Conservation (phyloP, 2,888 invertebrate genomes). For the Plebejus melissa region DNA sequence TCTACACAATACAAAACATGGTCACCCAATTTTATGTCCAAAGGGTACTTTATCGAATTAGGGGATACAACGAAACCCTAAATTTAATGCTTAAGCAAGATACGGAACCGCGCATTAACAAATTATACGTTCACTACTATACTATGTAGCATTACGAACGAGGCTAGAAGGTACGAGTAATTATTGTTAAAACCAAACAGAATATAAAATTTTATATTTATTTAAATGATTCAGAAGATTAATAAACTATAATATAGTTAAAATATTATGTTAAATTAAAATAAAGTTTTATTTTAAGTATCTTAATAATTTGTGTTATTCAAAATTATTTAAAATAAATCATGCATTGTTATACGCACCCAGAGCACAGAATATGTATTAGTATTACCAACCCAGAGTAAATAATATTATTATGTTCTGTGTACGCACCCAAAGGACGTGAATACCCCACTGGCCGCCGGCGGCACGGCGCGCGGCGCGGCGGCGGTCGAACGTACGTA, state of each 20-base stretch:
- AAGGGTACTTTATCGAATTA: conserved; percentile 32
- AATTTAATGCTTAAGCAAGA: conserved; percentile 46
- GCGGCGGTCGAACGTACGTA: background rate
- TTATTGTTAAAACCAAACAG: background rate
- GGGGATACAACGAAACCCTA: conserved; percentile 40
- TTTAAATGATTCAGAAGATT: no score
- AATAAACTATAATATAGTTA: no score
- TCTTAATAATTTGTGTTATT: no score
- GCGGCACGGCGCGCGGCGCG: no score
- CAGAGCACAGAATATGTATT: no score
- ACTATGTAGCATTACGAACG: background rate
- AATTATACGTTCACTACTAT: conserved; percentile 44
- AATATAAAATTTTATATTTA: no score
- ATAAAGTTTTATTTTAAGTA: no score
- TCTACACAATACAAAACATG: background rate
- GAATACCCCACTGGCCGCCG: background rate
- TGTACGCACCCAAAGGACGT: background rate
- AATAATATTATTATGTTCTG: no score
- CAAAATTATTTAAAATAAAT: background rate
- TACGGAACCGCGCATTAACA: conserved; percentile 46
- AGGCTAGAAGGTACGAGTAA: background rate
- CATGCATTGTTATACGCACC: background rate
- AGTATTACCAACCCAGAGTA: no score
- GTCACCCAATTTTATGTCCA: background rate
- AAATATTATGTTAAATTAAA: no score